Conservation (phyloP, 2,797 vertebrate genomes). For the Gorsachius magnificus region DNA sequence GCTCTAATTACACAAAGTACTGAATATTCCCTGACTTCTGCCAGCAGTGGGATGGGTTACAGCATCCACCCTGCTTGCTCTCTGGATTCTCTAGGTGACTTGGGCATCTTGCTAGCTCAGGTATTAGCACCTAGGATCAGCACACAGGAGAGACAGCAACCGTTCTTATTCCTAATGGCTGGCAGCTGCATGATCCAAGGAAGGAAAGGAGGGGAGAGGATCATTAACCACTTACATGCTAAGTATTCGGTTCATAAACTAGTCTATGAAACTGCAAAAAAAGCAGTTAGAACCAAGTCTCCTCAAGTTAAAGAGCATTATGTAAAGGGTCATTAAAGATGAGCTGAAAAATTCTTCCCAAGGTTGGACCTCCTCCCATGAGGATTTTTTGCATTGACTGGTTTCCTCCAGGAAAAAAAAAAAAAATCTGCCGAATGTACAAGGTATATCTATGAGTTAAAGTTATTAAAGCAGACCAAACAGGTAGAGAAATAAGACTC, state of each 20-base stretch:
- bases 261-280: neutral
- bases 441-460: rapidly evolving
- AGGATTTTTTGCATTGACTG: neutral
- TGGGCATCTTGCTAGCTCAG: neutral
- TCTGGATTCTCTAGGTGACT: neutral
- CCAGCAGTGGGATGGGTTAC: neutral
- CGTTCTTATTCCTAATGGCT: neutral
- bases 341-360: neutral
- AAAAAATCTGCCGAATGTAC: neutral
- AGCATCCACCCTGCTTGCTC: neutral
- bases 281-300: neutral
- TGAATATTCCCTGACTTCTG: neutral
- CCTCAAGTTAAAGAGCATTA: no score
- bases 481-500: neutral
- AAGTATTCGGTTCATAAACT: neutral
- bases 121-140: neutral
- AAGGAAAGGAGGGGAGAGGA: neutral
- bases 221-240: neutral
- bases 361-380: neutral
- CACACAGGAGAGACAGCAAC: neutral
- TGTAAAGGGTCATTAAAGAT: neutral
- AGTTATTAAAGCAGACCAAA: neutral
- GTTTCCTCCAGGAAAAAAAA: neutral
- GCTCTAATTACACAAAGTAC: neutral
- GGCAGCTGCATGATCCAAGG: neutral